Percentiles rank a stretch among this genome's conserved stretches.
These are phyloP conservation scores for Smittia sp. DNA, from an alignment of 2,888 invertebrate genomes.

Conservation along the genomic window DNA sequence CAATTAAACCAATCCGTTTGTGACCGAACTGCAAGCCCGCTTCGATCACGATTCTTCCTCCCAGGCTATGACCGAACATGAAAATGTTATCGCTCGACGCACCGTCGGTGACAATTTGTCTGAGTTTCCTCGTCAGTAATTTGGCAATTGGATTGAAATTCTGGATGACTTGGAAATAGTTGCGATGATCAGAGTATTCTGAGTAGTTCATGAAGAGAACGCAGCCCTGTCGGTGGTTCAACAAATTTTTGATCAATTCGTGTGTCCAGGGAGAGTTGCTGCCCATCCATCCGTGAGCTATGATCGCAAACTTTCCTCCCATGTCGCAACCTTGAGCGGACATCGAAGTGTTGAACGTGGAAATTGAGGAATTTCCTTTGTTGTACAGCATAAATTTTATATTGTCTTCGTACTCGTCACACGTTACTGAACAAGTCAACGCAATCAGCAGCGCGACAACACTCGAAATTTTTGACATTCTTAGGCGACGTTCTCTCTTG, in stretches of 20 bases:
- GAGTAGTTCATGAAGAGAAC: conserved; percentile 46
- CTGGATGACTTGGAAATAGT: conserved; percentile 44
- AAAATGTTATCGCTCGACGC: conserved; percentile 44
- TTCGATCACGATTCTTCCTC: conserved; percentile 45
- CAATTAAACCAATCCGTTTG: neutral
- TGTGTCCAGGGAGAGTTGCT: conserved; percentile 44
- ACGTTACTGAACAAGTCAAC: neutral
- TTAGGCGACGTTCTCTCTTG: too few relatives aligned
- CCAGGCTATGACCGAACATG: conserved; percentile 46
- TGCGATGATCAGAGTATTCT: conserved; percentile 43
- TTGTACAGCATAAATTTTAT: neutral
- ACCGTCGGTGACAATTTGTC: conserved; percentile 43
- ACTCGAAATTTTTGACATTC: too few relatives aligned
- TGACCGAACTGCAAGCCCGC: conserved; percentile 44
- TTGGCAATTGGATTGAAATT: conserved; percentile 43
- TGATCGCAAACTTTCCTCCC: conserved; percentile 49
- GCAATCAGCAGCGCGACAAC: neutral
- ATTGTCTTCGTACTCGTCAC: neutral
- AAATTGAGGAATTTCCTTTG: neutral
- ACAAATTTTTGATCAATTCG: conserved; percentile 41
- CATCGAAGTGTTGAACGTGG: conserved; percentile 31
- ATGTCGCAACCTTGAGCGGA: conserved; percentile 45
- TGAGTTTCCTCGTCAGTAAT: conserved; percentile 43
- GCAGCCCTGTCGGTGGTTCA: conserved; percentile 44
- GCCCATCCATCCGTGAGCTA: conserved; percentile 52